phyloP scores from a whole-genome alignment of 1,140 invertebrate species.

The Oryzaephilus surinamensis region DNA sequence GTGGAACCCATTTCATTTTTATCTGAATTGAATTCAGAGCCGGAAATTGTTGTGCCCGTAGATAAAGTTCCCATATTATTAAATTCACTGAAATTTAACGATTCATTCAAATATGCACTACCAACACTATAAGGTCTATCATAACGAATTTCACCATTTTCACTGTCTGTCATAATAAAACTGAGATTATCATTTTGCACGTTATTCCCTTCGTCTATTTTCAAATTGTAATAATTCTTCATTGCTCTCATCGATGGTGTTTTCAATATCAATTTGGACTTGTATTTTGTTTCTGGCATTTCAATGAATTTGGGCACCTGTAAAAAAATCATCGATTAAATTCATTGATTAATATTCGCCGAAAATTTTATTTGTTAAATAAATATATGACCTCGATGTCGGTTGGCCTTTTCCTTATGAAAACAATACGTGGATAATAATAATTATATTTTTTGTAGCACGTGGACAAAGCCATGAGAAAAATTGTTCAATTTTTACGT shows the following conservation, averaged over 20 bases:
- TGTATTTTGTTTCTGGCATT: constrained; percentile 16
- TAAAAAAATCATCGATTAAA: constrained; percentile 8
- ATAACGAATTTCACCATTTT: constrained; percentile 14
- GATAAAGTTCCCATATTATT: constrained; percentile 9
- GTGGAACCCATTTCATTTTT: constrained; percentile 29
- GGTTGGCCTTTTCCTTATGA: too few species aligned
- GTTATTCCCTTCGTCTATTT: constrained; percentile 17
- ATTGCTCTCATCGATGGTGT: constrained; percentile 29
- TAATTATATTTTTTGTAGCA: too few species aligned
- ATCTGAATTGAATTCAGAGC: constrained; percentile 15
- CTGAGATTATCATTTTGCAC: constrained; percentile 19
- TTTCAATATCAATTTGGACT: constrained; percentile 22
- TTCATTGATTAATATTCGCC: not conserved
- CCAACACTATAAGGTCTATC: constrained; percentile 14
- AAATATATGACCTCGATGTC: not conserved
- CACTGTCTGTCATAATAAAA: constrained; percentile 21
- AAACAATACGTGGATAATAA: too few species aligned
- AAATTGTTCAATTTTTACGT: too few species aligned
- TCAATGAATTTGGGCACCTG: constrained; percentile 16
- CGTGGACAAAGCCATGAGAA: too few species aligned
- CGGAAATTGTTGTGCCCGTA: constrained; percentile 3
- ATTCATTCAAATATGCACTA: constrained; percentile 8
- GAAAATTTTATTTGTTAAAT: not conserved
- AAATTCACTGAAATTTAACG: constrained; percentile 11
- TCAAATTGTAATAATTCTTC: constrained; percentile 29